Percentiles rank a stretch among this genome's conserved stretches.
These are phyloP conservation scores for Campoletis raptor DNA, from an alignment of 2,888 invertebrate species.

Conservation along the genomic window DNA sequence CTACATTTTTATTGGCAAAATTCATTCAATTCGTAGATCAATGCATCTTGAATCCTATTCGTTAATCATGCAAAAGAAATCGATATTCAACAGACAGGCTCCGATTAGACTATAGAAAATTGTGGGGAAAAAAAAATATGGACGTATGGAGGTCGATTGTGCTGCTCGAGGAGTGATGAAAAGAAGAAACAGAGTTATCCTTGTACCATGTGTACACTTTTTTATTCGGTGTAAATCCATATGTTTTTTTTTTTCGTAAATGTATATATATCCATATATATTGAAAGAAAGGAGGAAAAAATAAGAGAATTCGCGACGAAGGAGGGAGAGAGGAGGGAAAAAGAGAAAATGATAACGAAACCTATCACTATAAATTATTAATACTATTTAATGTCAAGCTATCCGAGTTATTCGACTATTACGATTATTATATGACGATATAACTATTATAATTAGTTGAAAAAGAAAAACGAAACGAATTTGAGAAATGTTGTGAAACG, in stretches of 20 bases:
- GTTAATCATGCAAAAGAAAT: not conserved
- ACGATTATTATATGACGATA: conserved; percentile 65
- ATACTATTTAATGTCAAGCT: conserved; percentile 69
- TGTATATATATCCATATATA: conserved; percentile 65
- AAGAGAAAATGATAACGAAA: conserved; percentile 42
- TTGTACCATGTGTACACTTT: conserved; percentile 79
- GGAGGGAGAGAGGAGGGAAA: not conserved
- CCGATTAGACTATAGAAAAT: not conserved
- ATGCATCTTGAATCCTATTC: conserved; percentile 14
- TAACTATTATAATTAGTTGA: conserved; percentile 68
- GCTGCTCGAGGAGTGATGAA: conserved; percentile 37
- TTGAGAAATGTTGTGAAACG: conserved; percentile 62
- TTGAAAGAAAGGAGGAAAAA: conserved; percentile 8
- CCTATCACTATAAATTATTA: conserved; percentile 74
- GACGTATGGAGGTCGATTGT: conserved; percentile 30
- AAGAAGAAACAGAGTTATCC: conserved; percentile 71
- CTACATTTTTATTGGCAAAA: not conserved
- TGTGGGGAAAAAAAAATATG: conserved; percentile 2
- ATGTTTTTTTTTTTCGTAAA: conserved; percentile 72
- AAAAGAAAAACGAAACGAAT: conserved; percentile 55
- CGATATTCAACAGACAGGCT: not conserved
- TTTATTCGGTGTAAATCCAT: conserved; percentile 79
- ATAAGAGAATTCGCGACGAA: conserved; percentile 4
- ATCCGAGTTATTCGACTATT: conserved; percentile 67
- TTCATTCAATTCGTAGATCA: not conserved